phyloP scores from a whole-genome alignment of 2,888 invertebrate species.

The Hermodice carunculata region DNA sequence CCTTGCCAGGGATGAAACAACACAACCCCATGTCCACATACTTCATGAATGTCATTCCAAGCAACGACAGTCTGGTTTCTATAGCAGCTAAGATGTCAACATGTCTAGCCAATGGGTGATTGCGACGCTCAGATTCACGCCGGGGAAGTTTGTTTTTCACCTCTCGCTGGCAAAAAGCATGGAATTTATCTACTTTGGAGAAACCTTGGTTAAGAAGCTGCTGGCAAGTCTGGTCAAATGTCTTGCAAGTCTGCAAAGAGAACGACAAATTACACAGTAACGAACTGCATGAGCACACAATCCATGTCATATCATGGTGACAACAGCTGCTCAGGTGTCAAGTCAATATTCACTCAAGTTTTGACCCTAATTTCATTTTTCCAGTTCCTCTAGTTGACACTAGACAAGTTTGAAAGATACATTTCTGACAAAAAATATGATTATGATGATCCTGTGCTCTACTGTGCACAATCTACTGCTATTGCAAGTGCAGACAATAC shows the following conservation, averaged over 20 bases:
- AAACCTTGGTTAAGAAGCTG: constrained; percentile 86
- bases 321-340: too few species aligned
- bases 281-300: too few species aligned
- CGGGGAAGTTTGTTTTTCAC: constrained; percentile 87
- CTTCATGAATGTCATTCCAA: constrained; percentile 92
- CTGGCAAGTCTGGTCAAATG: constrained; percentile 83
- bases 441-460: too few species aligned
- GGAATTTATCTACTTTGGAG: constrained; percentile 82
- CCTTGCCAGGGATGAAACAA: constrained; percentile 95
- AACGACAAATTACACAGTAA: too few species aligned
- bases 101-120: constrained; percentile 88
- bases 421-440: too few species aligned
- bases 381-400: too few species aligned
- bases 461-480: too few species aligned
- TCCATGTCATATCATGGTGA: too few species aligned
- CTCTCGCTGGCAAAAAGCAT: constrained; percentile 80
- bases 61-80: constrained; percentile 91
- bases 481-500: too few species aligned
- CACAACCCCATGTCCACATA: constrained; percentile 87
- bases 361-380: too few species aligned
- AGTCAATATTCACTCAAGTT: too few species aligned
- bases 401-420: too few species aligned
- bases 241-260: constrained; percentile 80
- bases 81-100: constrained; percentile 90
- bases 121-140: constrained; percentile 88